Base-by-base conservation (phyloP, 2,113 vertebrate genomes). In the Acanthochromis polyacanthus region DNA sequence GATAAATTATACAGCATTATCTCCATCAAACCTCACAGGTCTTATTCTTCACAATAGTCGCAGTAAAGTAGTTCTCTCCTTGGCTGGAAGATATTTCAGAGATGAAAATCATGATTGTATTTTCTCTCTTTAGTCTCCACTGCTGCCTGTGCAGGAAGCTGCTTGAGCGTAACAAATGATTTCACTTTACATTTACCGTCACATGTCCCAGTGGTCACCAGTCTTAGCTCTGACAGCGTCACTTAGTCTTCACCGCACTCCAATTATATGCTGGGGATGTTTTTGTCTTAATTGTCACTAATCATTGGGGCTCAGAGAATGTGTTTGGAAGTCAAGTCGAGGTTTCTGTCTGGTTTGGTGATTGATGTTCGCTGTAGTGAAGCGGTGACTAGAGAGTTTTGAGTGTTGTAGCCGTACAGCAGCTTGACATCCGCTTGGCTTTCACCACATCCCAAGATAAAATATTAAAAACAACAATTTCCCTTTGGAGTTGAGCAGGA, bases 381-480 rank as follows among this genome's bases (percentile, higher is more conserved):
- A 22, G 71, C 17, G 22, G 30, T 25, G 71, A 56, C 75, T 70
- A 30, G 36, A 61, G 65, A 73, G 61, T 85, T 71, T 52, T 71
- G 82, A 82, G 61, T 25, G 55, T 55, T 69, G 64, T 67, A 23
- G 65, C 59, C 12, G 15, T 56, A 66, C 52, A 19, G 67, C 67
- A 59, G 74, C 53, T 81, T 82, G 67, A 75, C 55, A 8, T 71
- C 55, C 4, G 28, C 67, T 83, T 74, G 65, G 71, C 73, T 70
- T 82, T 68, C 36, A 52, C 55, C 67, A 61, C 70, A 58, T 81
- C 60, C 38, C 15, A 5, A 43, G 59, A 69, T 80, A 20, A 89
- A 81, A 88, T 83, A 87, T 86, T 77, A 25, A 87, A 81, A 86
- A 70, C 67, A 78, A 68, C 56, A 60, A 40, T 20, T 16, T 70